Evolutionary conservation across 2,797 vertebrate species (phyloP).

Genomic region (Sebastes minor): DNA sequence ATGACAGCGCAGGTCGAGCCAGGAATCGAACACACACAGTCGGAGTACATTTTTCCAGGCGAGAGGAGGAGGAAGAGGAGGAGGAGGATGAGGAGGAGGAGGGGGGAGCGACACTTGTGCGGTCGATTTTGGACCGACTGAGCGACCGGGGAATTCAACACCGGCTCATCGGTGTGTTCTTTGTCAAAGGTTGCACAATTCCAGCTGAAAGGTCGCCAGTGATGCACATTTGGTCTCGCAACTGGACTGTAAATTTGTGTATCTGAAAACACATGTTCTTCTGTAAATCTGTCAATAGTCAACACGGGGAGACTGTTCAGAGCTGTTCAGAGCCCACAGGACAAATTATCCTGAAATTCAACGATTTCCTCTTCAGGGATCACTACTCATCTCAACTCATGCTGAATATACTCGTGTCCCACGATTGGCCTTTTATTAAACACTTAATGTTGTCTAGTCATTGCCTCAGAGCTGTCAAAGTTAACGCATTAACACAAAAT

Average conservation of each 20-base stretch:
- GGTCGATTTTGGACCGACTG: conserved; percentile 1
- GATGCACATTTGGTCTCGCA: conserved; percentile 14
- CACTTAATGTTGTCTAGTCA: neutral
- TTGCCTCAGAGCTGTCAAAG: neutral
- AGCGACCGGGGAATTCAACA: conserved; percentile 17
- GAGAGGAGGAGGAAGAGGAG: neutral
- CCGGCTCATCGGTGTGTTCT: conserved; percentile 22
- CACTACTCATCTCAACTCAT: neutral
- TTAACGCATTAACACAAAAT: too few relatives aligned
- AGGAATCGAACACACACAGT: conserved; percentile 39
- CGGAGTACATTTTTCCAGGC: conserved; percentile 30
- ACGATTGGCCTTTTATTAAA: neutral
- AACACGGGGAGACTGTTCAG: neutral
- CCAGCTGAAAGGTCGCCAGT: conserved; percentile 7
- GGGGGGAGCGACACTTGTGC: neutral
- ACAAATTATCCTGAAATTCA: neutral
- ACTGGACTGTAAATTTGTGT: conserved; percentile 26
- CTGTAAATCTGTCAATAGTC: conserved; percentile 39
- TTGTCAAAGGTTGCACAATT: conserved; percentile 22
- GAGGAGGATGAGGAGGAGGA: neutral
- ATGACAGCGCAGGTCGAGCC: conserved; percentile 40
- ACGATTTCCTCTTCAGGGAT: neutral
- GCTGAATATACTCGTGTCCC: neutral
- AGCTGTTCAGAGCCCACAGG: neutral
- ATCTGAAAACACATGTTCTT: conserved; percentile 45